phyloP scores from a whole-genome alignment of 2,888 invertebrate genomes.

The Acronicta psi region DNA sequence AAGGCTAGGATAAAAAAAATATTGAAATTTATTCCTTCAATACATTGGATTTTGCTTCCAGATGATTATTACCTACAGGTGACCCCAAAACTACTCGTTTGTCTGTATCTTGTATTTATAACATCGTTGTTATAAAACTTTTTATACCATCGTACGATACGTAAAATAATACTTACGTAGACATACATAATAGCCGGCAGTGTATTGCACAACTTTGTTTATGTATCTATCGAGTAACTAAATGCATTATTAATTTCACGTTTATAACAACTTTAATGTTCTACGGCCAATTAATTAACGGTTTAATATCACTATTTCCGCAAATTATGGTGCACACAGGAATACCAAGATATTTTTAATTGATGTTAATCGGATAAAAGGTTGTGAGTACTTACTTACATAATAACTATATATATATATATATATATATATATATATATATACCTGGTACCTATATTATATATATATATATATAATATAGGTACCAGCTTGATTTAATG shows the following conservation, averaged over 20 bases:
- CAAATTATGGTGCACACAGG: constrained; percentile 24
- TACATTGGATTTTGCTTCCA: no score
- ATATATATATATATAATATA: no score
- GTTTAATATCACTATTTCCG: constrained; percentile 32
- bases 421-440: no score
- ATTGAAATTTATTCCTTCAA: no score
- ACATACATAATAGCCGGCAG: constrained; percentile 38
- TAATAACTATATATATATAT: no score
- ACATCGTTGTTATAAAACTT: no score
- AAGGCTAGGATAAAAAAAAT: no score
- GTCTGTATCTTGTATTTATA: no score
- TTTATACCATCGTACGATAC: neutral
- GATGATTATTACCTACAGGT: no score
- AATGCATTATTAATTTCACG: constrained; percentile 38
- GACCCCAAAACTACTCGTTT: no score
- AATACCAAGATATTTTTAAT: constrained; percentile 10
- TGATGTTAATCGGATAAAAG: constrained; percentile 13
- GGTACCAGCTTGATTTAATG: no score
- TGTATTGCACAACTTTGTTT: constrained; percentile 38
- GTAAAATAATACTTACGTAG: constrained; percentile 27
- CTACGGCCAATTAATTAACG: constrained; percentile 33
- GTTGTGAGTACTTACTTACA: neutral
- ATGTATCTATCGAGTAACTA: constrained; percentile 30
- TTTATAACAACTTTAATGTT: constrained; percentile 29
- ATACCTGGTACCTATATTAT: no score